Percentiles rank a stretch among this genome's conserved stretches.
phyloP scores from a whole-genome alignment of 1,140 invertebrate species.

The Amphibalanus amphitrite region DNA sequence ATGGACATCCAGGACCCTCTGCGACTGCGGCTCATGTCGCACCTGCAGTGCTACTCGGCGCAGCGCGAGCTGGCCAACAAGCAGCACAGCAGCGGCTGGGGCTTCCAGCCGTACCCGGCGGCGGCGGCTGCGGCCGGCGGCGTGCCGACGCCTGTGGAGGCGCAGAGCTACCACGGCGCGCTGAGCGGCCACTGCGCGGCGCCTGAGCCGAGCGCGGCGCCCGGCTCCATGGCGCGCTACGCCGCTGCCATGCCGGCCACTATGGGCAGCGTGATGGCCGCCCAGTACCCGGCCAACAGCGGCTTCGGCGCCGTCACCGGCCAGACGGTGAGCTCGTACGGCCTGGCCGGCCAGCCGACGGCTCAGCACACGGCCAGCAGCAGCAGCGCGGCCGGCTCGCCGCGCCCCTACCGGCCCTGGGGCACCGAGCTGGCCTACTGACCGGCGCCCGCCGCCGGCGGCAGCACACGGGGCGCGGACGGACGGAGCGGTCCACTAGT shows the following conservation, averaged over 20 bases:
- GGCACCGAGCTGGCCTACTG: conserved; percentile 81
- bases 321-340: conserved; percentile 13
- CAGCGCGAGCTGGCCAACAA: conserved; percentile 55
- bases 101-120: conserved; percentile 19
- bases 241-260: conserved; percentile 27
- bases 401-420: conserved; percentile 86
- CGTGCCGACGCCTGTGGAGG: conserved; percentile 11
- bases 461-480: too few species aligned
- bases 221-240: conserved; percentile 8
- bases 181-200: conserved; percentile 13
- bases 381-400: conserved; percentile 19
- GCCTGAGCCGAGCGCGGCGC: conserved; percentile 16
- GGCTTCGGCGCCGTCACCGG: conserved; percentile 5
- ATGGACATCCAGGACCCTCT: conserved; percentile 87
- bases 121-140: conserved; percentile 16
- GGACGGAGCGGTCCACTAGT: background rate
- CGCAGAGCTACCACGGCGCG: conserved; percentile 11
- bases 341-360: conserved; percentile 28
- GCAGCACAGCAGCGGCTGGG: conserved; percentile 23
- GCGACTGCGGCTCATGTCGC: conserved; percentile 70
- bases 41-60: conserved; percentile 81
- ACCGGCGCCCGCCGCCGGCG: conserved; percentile 13
- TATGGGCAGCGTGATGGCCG: conserved; percentile 40
- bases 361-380: conserved; percentile 27
- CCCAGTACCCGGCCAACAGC: conserved; percentile 34